Evolutionary conservation across 2,888 invertebrate genomes (phyloP).

Genomic region (Nowickia ferox): DNA sequence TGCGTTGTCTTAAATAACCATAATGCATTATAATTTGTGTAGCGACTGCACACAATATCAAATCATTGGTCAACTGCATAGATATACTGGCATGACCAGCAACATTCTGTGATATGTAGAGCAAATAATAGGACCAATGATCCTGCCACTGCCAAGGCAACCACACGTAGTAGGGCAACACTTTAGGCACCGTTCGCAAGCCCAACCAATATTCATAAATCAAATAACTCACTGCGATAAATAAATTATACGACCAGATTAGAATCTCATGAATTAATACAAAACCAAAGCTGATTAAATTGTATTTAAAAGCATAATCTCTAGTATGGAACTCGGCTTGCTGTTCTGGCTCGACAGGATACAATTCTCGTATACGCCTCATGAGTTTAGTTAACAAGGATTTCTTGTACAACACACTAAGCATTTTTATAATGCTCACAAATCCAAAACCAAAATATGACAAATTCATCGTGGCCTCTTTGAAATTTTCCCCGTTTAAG

Average conservation of each 20-base stretch:
- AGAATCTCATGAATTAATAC: slow-evolving; percentile 76
- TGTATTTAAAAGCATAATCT: slow-evolving; percentile 70
- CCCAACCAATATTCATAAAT: slow-evolving; percentile 75
- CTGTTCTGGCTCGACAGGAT: slow-evolving; percentile 73
- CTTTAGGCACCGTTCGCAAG: slow-evolving; percentile 71
- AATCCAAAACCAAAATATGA: slow-evolving; percentile 78
- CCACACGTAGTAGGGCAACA: slow-evolving; percentile 77
- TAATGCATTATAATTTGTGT: slow-evolving; percentile 81
- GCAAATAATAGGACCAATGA: slow-evolving; percentile 75
- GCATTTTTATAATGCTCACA: slow-evolving; percentile 78
- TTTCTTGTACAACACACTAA: slow-evolving; percentile 75
- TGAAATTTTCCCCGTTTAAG: slow-evolving; percentile 75
- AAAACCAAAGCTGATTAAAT: slow-evolving; percentile 75
- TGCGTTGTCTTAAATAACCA: slow-evolving; percentile 73
- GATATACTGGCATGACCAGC: slow-evolving; percentile 77
- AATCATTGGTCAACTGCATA: slow-evolving; percentile 78
- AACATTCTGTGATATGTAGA: slow-evolving; percentile 76
- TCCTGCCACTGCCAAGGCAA: slow-evolving; percentile 78
- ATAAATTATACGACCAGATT: slow-evolving; percentile 80
- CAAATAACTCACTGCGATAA: slow-evolving; percentile 75
- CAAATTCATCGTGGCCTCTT: slow-evolving; percentile 78
- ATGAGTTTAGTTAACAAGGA: slow-evolving; percentile 75
- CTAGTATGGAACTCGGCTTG: slow-evolving; percentile 72
- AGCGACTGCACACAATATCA: slow-evolving; percentile 78
- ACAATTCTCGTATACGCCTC: slow-evolving; percentile 73